Evolutionary conservation across 30 jellyfish, hydroid and myxozoan genomes (phyloP).

Genomic region (Rhopilema esculentum): DNA sequence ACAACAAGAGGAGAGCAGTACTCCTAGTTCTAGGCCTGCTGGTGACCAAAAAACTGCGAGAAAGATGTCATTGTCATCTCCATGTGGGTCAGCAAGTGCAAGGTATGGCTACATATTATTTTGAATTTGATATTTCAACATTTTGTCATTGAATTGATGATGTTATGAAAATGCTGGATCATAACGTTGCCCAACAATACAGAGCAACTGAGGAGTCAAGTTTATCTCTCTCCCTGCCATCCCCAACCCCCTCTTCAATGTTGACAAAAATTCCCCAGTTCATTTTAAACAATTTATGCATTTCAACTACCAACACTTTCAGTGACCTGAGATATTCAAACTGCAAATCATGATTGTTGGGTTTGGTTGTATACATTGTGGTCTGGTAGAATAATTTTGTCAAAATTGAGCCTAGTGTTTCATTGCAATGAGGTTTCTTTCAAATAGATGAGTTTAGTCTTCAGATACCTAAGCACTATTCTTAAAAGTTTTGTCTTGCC

Average conservation of each 20-base stretch:
- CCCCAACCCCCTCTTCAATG: too few relatives aligned
- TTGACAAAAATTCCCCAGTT: too few relatives aligned
- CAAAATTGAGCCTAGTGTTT: too few relatives aligned
- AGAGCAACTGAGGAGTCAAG: neutral
- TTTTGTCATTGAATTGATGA: neutral
- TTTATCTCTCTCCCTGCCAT: neutral
- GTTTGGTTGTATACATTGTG: neutral
- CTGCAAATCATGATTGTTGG: neutral
- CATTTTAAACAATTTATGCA: neutral
- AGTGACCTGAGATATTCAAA: neutral
- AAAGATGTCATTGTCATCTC: neutral
- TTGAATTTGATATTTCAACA: constrained; percentile 8
- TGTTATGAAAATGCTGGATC: neutral
- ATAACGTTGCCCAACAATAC: neutral
- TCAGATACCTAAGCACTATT: too few relatives aligned
- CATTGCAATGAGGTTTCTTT: too few relatives aligned
- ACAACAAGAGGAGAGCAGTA: neutral
- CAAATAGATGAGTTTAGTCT: too few relatives aligned
- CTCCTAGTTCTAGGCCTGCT: neutral
- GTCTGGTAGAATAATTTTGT: neutral
- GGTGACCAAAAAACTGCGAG: neutral
- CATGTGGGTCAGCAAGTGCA: neutral
- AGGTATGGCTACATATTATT: constrained; percentile 13
- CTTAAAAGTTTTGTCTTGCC: too few relatives aligned
- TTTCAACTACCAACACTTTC: neutral